Conservation (phyloP, 2,113 vertebrate species). For the Coreoperca whiteheadi region DNA sequence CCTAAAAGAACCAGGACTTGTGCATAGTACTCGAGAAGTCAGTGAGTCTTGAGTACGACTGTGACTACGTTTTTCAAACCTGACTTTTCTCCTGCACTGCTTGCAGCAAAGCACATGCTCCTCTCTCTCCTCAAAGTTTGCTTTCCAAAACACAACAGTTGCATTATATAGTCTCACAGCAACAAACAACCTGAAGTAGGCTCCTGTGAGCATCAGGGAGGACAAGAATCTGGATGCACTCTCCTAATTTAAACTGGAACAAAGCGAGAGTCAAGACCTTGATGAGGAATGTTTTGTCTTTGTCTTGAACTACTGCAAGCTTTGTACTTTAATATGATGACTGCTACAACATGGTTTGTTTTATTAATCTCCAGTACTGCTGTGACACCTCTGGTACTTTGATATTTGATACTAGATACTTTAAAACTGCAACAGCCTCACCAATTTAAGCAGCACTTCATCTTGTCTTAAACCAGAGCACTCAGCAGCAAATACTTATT, state of each 20-base stretch:
- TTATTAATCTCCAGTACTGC: constrained; percentile 40
- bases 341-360: constrained; percentile 18
- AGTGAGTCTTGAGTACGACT: neutral
- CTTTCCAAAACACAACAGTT: constrained; percentile 11
- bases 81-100: neutral
- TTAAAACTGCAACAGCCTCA: constrained; percentile 4
- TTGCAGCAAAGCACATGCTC: neutral
- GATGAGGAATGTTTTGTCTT: constrained; percentile 41
- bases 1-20: neutral
- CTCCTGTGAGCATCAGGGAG: constrained; percentile 21
- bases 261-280: constrained; percentile 49
- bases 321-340: constrained; percentile 43
- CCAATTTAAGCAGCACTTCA: constrained; percentile 17
- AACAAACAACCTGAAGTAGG: constrained; percentile 28
- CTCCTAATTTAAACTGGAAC: constrained; percentile 39
- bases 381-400: constrained; percentile 13
- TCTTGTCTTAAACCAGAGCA: neutral
- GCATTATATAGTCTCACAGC: constrained; percentile 15
- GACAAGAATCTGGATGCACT: constrained; percentile 14
- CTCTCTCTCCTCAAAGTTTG: constrained; percentile 14
- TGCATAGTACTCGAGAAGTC: neutral
- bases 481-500: neutral
- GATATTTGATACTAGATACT: constrained; percentile 26
- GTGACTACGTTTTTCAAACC: neutral
- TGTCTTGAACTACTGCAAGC: neutral